These are phyloP conservation scores for Prionace glauca DNA, from an alignment of 2,797 vertebrate species.

Conservation along the genomic window DNA sequence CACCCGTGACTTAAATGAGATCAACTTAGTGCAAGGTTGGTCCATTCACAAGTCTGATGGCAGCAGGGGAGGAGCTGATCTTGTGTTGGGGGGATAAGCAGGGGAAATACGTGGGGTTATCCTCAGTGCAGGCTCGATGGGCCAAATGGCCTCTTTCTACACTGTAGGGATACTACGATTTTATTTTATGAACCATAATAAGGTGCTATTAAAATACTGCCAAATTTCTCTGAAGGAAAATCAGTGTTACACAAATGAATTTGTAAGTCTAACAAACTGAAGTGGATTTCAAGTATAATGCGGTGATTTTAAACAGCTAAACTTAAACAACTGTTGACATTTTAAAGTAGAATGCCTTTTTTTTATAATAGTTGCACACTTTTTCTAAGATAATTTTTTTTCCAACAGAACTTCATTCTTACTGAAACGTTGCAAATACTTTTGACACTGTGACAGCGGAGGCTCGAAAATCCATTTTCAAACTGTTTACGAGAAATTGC, in stretches of 20 bases:
- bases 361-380: neutral
- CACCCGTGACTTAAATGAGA: too few species aligned
- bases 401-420: neutral
- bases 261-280: neutral
- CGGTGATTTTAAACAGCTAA: neutral
- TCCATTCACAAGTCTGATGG: too few species aligned
- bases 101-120: too few species aligned
- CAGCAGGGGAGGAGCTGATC: too few species aligned
- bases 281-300: neutral
- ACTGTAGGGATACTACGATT: too few species aligned
- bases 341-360: neutral
- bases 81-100: too few species aligned
- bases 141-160: too few species aligned
- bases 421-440: neutral
- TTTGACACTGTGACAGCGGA: neutral
- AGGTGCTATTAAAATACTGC: neutral
- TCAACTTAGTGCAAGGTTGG: too few species aligned
- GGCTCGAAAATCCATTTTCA: neutral
- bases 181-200: neutral
- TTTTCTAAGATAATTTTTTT: neutral
- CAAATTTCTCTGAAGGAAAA: neutral
- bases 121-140: too few species aligned
- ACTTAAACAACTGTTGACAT: neutral
- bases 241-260: neutral
- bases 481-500: neutral